Base-by-base conservation (phyloP, 92 coral and sea anemone genomes). In the Diadumene lineata region DNA sequence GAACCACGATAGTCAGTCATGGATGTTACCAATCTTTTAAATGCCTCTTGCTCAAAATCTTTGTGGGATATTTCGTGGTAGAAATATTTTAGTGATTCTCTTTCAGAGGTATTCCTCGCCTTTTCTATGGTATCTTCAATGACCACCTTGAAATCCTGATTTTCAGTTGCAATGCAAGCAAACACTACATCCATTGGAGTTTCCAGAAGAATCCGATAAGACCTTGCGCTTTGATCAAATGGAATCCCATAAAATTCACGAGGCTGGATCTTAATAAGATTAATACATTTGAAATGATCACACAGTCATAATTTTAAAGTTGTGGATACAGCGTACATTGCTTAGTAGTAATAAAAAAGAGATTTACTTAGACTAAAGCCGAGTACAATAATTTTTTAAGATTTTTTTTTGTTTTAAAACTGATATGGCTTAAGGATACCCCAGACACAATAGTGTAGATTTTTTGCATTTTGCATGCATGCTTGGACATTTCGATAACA, bases 11-110 rank as follows among this genome's bases (percentile, higher is more conserved):
- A 53, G 25, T 13, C 31, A 4, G 7, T 21, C 25, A 24, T 21
- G 23, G 51, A 29, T 25, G 22, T 1, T n/a, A 50, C 55, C 31
- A 69, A 13, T 0, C 28, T 50, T 22, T 43, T 60, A 69, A 69
- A 69, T n/a, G 60, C 74, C 0, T 48, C n/a, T 19, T 69, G 33
- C 27, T 69, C 58, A 2, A 10, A 24, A 16, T 1, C 28, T 31
- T 53, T 22, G 24, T 69, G 74, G 0, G 74, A 26, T 21, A 69
- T 56, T 7, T 22, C 43, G 58, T 48, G 43, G 48, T 44, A 69
- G 32, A 69, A 69, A 48, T 21, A 69, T 24, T 48, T 9, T 24
- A 24, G 7, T 22, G 51, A 1, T 23, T 56, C 43, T n/a, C n/a
- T n/a, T n/a, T n/a, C n/a, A n/a, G n/a, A n/a, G n/a, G 51, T 29